Percentiles rank a stretch among this genome's conserved stretches.
phyloP scores from a whole-genome alignment of 2,113 vertebrate species.

The Aythya baeri region DNA sequence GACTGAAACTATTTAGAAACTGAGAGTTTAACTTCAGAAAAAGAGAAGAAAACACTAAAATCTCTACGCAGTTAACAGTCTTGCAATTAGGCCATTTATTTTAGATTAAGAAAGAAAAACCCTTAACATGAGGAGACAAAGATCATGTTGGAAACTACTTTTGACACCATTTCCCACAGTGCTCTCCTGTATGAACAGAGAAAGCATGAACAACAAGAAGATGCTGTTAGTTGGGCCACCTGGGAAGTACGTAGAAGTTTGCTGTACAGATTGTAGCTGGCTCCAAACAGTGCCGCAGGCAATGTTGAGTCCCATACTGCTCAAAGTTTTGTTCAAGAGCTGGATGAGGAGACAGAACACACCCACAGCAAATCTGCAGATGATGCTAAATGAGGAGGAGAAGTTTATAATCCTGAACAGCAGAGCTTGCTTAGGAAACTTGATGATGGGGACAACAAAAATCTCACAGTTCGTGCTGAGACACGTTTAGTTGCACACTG shows the following conservation, averaged over 20 bases:
- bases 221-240: accelerated
- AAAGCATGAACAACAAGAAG: background rate
- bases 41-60: background rate
- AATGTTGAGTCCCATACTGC: background rate
- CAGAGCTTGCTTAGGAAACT: background rate
- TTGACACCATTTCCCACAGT: background rate
- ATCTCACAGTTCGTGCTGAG: background rate
- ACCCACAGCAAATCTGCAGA: background rate
- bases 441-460: background rate
- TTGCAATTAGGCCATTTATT: background rate
- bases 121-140: background rate
- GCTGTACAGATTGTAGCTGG: background rate
- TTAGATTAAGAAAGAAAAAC: background rate
- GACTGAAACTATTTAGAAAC: background rate
- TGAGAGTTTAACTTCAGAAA: background rate
- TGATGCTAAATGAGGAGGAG: background rate
- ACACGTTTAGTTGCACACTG: background rate
- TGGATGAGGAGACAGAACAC: background rate
- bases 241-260: background rate
- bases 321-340: background rate
- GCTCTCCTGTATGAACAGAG: background rate
- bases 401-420: background rate
- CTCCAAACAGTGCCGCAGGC: background rate
- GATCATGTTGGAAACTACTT: background rate
- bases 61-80: background rate